Base-by-base conservation (phyloP, 2,888 invertebrate species). In the Cephalotes varians region DNA sequence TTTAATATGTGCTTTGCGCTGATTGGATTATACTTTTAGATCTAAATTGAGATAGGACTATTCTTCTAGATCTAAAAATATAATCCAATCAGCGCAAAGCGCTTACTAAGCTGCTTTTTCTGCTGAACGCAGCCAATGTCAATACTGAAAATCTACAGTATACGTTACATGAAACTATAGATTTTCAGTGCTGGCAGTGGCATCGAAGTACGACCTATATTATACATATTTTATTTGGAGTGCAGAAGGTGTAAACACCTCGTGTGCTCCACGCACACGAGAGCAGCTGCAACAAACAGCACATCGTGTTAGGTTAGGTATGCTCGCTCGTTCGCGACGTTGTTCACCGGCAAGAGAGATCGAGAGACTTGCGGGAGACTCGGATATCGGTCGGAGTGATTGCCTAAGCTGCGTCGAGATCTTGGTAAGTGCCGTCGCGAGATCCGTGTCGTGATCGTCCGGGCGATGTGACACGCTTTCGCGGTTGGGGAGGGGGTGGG, bases 401-500 rank as follows among this genome's bases (percentile, higher is more conserved):
- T 18, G 9, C 15, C 1, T 18, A 71, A 51, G 5, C 0, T 18
- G 6, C 25, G 25, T 60, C 18, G 60, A 18, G 18, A 58, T 5
- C 37, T 71, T 12, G 37, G 71, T 58, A 58, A 71, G 62, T 18
- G 58, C 37, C 37, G 25, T 37, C 18, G 18, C 18, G 60, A 3
- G 18, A 18, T 9, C n/a, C 6, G 54, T 10, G 0, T 65, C 1
- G 9, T 9, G 10, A 65, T 18, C 25, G 40, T 7, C 12, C 3
- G 54, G 54, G 1, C 21, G 10, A 5, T 7, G 34, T 0, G 25
- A 5, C 21, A 37, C 10, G 37, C n/a, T 25, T 28, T 47, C 54
- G 44, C 7, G 1, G 6, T 0, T 9, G 37, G 7, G 37, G 69
- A 58, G 56, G 73, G 83, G 79, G 84, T 85, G 87, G 64, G 51